phyloP scores from a whole-genome alignment of 2,113 vertebrate species.

The Dipodomys stephensi region DNA sequence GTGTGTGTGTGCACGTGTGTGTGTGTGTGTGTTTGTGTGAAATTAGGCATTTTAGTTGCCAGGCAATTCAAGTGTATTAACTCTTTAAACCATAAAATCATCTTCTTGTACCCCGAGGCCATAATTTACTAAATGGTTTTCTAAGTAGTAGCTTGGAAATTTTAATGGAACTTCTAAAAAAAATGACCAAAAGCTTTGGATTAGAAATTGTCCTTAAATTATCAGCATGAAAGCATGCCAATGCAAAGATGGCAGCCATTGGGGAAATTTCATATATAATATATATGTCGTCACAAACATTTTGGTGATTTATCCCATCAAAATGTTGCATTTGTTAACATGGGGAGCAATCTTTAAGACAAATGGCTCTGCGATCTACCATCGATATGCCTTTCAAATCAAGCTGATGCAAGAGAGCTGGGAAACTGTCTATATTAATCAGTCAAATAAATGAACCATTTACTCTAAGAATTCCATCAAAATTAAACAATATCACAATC shows the following conservation, averaged over 20 bases:
- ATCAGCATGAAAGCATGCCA: background rate
- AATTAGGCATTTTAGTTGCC: conserved; percentile 50
- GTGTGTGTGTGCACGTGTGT: background rate
- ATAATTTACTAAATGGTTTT: conserved; percentile 51
- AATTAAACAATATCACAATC: background rate
- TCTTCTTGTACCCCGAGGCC: conserved; percentile 44
- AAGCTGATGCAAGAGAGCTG: background rate
- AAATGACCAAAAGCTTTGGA: conserved; percentile 54
- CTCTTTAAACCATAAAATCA: conserved; percentile 62
- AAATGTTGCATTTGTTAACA: conserved; percentile 12
- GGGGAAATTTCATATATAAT: background rate
- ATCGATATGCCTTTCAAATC: background rate
- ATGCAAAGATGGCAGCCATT: background rate
- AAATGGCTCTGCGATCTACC: background rate
- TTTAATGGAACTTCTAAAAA: conserved; percentile 41
- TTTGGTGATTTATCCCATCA: conserved; percentile 21
- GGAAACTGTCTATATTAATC: background rate
- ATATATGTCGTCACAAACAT: background rate
- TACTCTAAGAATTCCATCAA: background rate
- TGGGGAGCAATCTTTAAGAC: background rate
- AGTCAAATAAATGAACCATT: background rate
- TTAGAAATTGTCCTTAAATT: conserved; percentile 46
- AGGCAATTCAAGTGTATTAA: conserved; percentile 46
- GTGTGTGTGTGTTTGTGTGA: background rate
- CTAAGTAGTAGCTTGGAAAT: conserved; percentile 61